A percentile compares a stretch with the other conserved stretches of the same genome.
Evolutionary conservation across 2,797 vertebrate genomes (phyloP).

Genomic region (Leuciscus waleckii): DNA sequence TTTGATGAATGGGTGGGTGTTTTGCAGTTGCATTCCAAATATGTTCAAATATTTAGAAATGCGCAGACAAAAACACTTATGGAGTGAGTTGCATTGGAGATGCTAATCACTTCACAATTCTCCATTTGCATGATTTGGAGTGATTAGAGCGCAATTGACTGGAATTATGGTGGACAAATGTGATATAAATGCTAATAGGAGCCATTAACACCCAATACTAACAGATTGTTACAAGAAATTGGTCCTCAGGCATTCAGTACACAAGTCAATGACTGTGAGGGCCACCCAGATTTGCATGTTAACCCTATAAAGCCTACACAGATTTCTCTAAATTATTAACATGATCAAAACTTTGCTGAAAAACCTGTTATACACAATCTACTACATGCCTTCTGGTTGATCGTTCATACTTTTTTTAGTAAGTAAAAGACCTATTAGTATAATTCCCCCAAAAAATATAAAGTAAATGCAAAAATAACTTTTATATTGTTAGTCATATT

Average conservation of each 20-base stretch:
- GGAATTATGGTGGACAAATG: conserved; percentile 42
- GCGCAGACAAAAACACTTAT: not conserved
- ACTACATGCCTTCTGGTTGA: not conserved
- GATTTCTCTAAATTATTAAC: not conserved
- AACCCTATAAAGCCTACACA: not conserved
- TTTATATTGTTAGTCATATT: not conserved
- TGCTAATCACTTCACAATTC: conserved; percentile 44
- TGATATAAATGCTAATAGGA: conserved; percentile 41
- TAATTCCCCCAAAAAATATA: not conserved
- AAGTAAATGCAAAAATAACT: not conserved
- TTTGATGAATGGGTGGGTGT: conserved; percentile 7
- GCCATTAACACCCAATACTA: conserved; percentile 14
- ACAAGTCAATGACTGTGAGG: conserved; percentile 10
- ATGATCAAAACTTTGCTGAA: not conserved
- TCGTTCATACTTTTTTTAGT: not conserved
- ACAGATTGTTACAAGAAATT: conserved; percentile 41
- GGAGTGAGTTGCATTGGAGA: conserved; percentile 27
- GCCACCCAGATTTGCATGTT: not conserved
- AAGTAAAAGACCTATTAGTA: not conserved
- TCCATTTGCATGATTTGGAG: conserved; percentile 35
- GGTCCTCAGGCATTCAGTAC: conserved; percentile 13
- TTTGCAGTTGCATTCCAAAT: conserved; percentile 17
- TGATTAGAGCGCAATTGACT: conserved; percentile 42
- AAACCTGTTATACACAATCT: not conserved
- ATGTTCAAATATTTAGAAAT: conserved; percentile 23